These are phyloP conservation scores for Cheilosia variabilis DNA, from an alignment of 2,888 invertebrate species.

Conservation along the genomic window DNA sequence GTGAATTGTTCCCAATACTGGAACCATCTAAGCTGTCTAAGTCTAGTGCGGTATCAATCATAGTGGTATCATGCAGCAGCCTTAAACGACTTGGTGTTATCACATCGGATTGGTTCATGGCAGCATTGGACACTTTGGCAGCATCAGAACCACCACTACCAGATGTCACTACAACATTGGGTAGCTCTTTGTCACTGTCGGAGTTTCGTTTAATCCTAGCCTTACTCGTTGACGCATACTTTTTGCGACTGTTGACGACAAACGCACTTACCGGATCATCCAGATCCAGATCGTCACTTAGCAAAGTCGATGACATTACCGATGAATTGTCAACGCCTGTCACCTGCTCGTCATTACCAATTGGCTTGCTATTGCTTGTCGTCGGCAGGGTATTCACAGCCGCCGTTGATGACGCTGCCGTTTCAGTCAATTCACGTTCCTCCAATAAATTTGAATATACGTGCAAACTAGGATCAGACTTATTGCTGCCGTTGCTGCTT, in stretches of 20 bases:
- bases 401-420: constrained; percentile 27
- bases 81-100: constrained; percentile 90
- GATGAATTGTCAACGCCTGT: constrained; percentile 55
- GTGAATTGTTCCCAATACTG: constrained; percentile 88
- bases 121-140: constrained; percentile 65
- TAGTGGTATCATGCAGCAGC: constrained; percentile 93
- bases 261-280: constrained; percentile 83
- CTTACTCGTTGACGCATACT: constrained; percentile 72
- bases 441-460: constrained; percentile 83
- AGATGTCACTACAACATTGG: constrained; percentile 43
- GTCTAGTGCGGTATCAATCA: constrained; percentile 95
- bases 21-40: constrained; percentile 93
- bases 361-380: constrained; percentile 62
- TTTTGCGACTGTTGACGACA: constrained; percentile 78
- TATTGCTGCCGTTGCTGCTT: constrained; percentile 72
- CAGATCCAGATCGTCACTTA: constrained; percentile 83
- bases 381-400: constrained; percentile 45
- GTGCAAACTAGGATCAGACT: constrained; percentile 80
- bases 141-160: constrained; percentile 13
- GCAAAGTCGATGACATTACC: constrained; percentile 81
- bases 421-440: constrained; percentile 78
- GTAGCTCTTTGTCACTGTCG: constrained; percentile 62
- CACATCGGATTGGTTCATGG: constrained; percentile 80
- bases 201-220: constrained; percentile 72
- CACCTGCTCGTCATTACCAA: constrained; percentile 55